These are phyloP conservation scores for Oscheius sp. DNA, from an alignment of 2,888 invertebrate species.

Conservation along the genomic window DNA sequence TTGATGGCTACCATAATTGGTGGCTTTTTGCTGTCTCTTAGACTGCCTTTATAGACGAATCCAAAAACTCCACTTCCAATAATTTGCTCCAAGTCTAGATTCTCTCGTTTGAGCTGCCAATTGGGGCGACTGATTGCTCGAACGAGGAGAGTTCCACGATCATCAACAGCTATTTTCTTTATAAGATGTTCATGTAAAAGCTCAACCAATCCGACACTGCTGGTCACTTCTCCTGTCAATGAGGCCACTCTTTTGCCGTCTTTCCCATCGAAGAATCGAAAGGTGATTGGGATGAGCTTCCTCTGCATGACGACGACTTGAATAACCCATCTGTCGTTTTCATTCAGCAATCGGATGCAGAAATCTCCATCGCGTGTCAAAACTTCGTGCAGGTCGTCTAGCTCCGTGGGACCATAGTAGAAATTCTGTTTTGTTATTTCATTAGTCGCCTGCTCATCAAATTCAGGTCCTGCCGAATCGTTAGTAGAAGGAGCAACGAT, in stretches of 20 bases:
- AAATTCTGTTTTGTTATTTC: background rate
- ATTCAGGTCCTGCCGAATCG: too few relatives aligned
- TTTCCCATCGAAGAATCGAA: background rate
- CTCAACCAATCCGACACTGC: background rate
- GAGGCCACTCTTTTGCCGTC: too few relatives aligned
- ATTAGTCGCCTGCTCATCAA: too few relatives aligned
- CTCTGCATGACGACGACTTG: background rate
- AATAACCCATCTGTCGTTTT: background rate
- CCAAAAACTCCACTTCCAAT: background rate
- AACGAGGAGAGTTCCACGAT: background rate
- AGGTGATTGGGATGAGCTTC: background rate
- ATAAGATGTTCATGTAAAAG: background rate
- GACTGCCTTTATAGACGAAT: background rate
- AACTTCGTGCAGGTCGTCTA: background rate
- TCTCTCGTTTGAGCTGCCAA: slow-evolving; percentile 2
- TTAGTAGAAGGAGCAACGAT: too few relatives aligned
- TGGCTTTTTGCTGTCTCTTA: background rate
- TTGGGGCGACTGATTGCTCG: background rate
- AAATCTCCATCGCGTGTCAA: background rate
- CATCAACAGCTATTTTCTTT: background rate
- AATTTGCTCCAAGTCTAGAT: background rate
- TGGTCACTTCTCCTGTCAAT: background rate
- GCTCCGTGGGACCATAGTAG: background rate
- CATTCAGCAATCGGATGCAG: background rate
- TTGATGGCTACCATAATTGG: background rate